Base-by-base conservation (phyloP, 2,888 invertebrate genomes). In the Chrysodeixis includens region DNA sequence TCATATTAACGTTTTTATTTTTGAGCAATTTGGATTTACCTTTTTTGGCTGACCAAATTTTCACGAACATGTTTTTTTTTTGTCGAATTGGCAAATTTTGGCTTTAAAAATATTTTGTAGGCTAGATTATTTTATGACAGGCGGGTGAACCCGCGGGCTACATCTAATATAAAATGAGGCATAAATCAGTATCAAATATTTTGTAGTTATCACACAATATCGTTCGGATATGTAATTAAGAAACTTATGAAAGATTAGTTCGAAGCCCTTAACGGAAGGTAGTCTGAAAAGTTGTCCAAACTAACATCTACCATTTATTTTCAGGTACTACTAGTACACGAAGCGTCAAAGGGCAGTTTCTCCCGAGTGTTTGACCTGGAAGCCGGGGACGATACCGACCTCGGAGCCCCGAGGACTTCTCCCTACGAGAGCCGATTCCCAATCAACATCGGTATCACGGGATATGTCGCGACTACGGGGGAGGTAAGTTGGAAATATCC, bases 341-440 rank as follows among this genome's bases (percentile, higher is more conserved):
- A 98, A 92, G 97, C 97, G 55, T 98, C 98, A 16, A 98, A 98
- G 92, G 97, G 98, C 76, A 98, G 98, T 90, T 99, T 99, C 92
- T 98, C 98, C 40, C 96, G 99, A 61, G 99, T 99, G 52, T 99
- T 99, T 92, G 99, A 99, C 92, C 97, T 99, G 86, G 98, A 99
- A 92, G 98, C 98, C 8, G 98, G 97, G 79, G 99, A 99, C 92
- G 97, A 97, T 82, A 97, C 96, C 71, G 98, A 98, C 85, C 97
- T 98, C 78, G 96, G 97, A 56, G 97, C 97, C 79, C 96, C 97
- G 53, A 96, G 98, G 86, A 98, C 97, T 57, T 97, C 97, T 93
- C 98, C 98, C 57, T 98, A 97, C 92, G 98, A 98, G 91, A 98
- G 98, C 86, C 96, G 99, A 78, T 99, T 99, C 93, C 99, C 99